phyloP scores from a whole-genome alignment of 2,797 vertebrate genomes.

The Ficedula albicollis region DNA sequence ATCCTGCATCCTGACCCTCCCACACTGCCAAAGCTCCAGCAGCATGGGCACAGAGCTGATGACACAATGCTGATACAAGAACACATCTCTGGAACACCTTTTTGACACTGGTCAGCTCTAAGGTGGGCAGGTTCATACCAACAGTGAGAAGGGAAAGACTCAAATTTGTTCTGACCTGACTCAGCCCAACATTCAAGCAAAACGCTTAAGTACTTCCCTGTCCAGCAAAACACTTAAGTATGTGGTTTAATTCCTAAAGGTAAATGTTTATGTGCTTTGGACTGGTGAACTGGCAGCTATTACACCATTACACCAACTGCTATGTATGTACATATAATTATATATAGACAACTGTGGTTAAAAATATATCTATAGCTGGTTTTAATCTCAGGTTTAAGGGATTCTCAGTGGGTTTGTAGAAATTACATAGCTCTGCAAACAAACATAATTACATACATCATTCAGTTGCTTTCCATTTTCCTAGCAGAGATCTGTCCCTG shows the following conservation, averaged over 20 bases:
- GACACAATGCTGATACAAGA: background rate
- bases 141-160: background rate
- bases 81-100: background rate
- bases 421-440: constrained; percentile 21
- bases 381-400: constrained; percentile 47
- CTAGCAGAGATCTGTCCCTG: background rate
- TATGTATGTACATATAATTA: background rate
- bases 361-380: background rate
- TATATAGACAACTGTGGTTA: constrained; percentile 10
- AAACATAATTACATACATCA: constrained; percentile 41
- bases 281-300: background rate
- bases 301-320: background rate
- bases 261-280: background rate
- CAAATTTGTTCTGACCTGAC: background rate
- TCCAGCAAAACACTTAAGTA: background rate
- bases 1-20: background rate
- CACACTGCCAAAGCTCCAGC: background rate
- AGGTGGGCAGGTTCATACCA: background rate
- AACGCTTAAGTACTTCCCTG: background rate
- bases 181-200: background rate
- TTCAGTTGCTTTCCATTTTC: constrained; percentile 5
- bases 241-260: background rate
- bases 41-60: rapidly evolving
- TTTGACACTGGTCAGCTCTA: background rate
- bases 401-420: constrained; percentile 25